Conservation (phyloP, 2,797 vertebrate genomes). For the Rhinophrynus dorsalis region DNA sequence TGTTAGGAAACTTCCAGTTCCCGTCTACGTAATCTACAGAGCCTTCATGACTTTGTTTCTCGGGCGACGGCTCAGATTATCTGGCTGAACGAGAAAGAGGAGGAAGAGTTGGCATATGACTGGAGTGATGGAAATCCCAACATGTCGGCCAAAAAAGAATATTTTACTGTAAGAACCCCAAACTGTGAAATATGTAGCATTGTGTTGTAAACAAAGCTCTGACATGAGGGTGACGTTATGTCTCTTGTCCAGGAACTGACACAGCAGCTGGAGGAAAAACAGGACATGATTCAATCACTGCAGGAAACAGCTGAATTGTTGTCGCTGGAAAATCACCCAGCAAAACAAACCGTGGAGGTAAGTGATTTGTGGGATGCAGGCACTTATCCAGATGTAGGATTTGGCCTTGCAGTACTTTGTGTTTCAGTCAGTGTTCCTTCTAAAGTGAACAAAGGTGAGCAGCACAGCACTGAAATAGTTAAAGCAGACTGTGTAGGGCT, state of each 20-base stretch:
- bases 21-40: conserved; percentile 88
- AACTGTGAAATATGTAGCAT: too few species aligned
- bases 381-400: too few species aligned
- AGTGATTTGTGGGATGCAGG: conserved; percentile 33
- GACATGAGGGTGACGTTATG: not conserved
- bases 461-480: too few species aligned
- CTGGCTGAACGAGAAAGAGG: conserved; percentile 96
- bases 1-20: conserved; percentile 91
- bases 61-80: conserved; percentile 93
- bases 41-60: conserved; percentile 86
- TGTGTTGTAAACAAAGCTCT: not conserved
- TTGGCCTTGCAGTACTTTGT: too few species aligned
- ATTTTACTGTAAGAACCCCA: conserved; percentile 80
- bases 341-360: conserved; percentile 96
- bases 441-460: too few species aligned
- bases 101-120: conserved; percentile 94
- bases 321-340: conserved; percentile 92
- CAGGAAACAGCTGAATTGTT: conserved; percentile 88
- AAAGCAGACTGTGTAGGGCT: too few species aligned
- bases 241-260: conserved; percentile 78
- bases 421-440: too few species aligned
- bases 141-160: conserved; percentile 83
- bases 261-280: conserved; percentile 86
- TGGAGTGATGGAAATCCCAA: conserved; percentile 91
- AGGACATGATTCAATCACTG: conserved; percentile 84